These are phyloP conservation scores for Philotrypesis tridentata DNA, from an alignment of 1,140 invertebrate genomes.

Conservation along the genomic window DNA sequence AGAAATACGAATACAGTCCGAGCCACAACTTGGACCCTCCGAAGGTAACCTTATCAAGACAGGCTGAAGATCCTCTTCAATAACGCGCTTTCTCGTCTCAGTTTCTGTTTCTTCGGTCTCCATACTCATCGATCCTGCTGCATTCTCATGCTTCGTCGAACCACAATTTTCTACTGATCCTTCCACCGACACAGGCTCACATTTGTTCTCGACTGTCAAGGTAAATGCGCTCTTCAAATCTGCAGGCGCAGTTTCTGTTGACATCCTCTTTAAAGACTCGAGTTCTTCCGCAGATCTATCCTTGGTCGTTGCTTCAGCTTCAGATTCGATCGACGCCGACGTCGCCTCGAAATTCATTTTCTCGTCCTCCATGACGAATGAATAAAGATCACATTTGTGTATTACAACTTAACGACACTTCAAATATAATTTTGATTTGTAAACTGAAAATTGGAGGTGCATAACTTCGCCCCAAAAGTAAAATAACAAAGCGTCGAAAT, in stretches of 20 bases:
- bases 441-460: no score
- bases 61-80: slow-evolving; percentile 52
- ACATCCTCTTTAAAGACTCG: no score
- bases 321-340: no score
- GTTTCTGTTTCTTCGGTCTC: background rate
- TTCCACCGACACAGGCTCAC: background rate
- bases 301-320: background rate
- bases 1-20: slow-evolving; percentile 56
- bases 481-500: no score
- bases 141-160: background rate
- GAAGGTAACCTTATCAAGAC: slow-evolving; percentile 55
- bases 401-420: no score
- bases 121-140: background rate
- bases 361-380: background rate
- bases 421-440: no score
- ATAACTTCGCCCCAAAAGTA: no score
- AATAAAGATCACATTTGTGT: background rate
- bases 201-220: background rate
- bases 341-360: background rate
- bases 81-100: slow-evolving; percentile 47
- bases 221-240: background rate
- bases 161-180: background rate
- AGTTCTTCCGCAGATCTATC: background rate
- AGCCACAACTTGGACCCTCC: background rate
- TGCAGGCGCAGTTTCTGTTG: no score